These are phyloP conservation scores for Andrena camellia DNA, from an alignment of 2,888 invertebrate genomes.

Conservation along the genomic window DNA sequence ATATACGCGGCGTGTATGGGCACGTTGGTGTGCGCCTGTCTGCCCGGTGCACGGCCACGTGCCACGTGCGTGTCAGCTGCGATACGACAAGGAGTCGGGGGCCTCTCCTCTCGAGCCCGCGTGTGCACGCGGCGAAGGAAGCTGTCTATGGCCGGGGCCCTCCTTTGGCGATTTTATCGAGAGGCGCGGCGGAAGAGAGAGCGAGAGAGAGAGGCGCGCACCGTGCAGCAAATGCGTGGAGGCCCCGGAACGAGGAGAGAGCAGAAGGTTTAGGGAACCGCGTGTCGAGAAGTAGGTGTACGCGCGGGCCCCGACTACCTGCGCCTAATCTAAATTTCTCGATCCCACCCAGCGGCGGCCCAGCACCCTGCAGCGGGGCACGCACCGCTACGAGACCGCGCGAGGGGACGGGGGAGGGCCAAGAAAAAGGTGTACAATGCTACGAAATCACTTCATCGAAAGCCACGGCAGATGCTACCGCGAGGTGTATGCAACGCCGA, in stretches of 20 bases:
- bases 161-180: constrained; percentile 66
- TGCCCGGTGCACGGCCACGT: constrained; percentile 72
- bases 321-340: constrained; percentile 70
- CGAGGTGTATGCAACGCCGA: constrained; percentile 37
- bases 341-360: constrained; percentile 49
- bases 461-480: constrained; percentile 77
- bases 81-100: constrained; percentile 63
- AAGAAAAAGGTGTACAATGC: constrained; percentile 73
- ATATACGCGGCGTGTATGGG: constrained; percentile 22
- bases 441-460: constrained; percentile 82
- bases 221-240: constrained; percentile 14
- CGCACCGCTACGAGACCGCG: constrained; percentile 31
- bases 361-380: constrained; percentile 61
- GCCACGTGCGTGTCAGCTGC: constrained; percentile 75
- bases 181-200: constrained; percentile 39
- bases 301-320: constrained; percentile 55
- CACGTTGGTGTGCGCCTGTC: constrained; percentile 44
- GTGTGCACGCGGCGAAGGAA: constrained; percentile 63
- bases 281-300: constrained; percentile 46
- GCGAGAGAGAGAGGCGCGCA: constrained; percentile 11
- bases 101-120: constrained; percentile 60
- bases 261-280: constrained; percentile 31
- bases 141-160: constrained; percentile 59
- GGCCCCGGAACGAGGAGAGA: constrained; percentile 19
- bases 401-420: constrained; percentile 23